These are phyloP conservation scores for Casuarius casuarius DNA, from an alignment of 2,113 vertebrate species.

Conservation along the genomic window DNA sequence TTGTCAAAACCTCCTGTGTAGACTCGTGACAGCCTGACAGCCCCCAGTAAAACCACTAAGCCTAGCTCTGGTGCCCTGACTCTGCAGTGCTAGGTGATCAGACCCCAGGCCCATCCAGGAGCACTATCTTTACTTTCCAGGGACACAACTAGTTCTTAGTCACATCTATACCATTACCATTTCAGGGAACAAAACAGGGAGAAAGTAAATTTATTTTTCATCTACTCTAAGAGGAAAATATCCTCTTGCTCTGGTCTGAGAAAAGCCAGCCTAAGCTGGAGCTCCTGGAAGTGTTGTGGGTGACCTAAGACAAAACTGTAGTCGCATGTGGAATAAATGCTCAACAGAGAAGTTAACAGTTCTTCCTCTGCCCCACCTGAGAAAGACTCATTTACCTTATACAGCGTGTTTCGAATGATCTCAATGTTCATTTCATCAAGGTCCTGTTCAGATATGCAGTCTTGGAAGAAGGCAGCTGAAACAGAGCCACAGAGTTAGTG, in stretches of 20 bases:
- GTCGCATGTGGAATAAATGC: neutral
- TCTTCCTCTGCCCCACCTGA: neutral
- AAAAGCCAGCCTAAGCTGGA: neutral
- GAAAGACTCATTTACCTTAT: conserved; percentile 85
- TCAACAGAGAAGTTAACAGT: neutral
- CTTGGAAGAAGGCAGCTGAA: conserved; percentile 97
- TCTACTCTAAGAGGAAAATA: neutral
- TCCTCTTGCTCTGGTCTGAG: neutral
- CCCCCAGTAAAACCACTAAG: neutral
- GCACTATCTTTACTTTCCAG: neutral
- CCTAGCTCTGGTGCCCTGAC: neutral
- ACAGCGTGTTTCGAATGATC: conserved; percentile 97
- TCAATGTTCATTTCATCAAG: conserved; percentile 99
- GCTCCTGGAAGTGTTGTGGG: neutral
- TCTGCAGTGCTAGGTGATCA: fast-evolving
- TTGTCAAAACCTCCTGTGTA: neutral
- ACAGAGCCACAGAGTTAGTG: conserved; percentile 19
- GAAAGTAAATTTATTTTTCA: neutral
- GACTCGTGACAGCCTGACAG: neutral
- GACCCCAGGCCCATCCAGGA: neutral
- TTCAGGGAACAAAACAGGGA: neutral
- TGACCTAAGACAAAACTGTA: neutral
- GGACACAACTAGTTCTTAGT: neutral
- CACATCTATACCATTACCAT: neutral
- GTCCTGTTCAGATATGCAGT: conserved; percentile 99